These are phyloP conservation scores for Halichoeres trimaculatus DNA, from an alignment of 2,113 vertebrate species.

Conservation along the genomic window DNA sequence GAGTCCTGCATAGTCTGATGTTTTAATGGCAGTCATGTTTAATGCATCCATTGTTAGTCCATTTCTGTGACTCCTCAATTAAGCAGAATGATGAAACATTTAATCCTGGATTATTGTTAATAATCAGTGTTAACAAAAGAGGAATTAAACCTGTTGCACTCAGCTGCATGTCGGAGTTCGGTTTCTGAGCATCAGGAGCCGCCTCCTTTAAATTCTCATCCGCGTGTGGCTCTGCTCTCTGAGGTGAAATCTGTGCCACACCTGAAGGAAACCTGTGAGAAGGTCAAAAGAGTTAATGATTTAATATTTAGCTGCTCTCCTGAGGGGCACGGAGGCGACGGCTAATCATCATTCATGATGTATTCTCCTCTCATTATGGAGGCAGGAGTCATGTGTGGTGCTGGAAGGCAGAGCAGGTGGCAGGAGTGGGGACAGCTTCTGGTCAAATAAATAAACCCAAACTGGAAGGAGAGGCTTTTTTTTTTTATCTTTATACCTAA, in stretches of 20 bases:
- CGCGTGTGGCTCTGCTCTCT: neutral
- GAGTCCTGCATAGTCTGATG: neutral
- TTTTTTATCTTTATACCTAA: too few species aligned
- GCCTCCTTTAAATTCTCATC: slow-evolving; percentile 29
- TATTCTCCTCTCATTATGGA: slow-evolving; percentile 16
- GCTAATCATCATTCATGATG: slow-evolving; percentile 27
- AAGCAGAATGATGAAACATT: neutral
- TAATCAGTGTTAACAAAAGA: slow-evolving; percentile 15
- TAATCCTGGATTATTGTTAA: neutral
- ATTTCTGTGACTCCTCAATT: neutral
- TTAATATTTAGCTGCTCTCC: slow-evolving; percentile 40
- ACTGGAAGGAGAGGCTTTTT: too few species aligned
- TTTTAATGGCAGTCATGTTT: neutral
- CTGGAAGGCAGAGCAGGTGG: neutral
- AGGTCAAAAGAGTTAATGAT: slow-evolving; percentile 56
- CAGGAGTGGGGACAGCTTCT: neutral
- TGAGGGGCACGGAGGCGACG: slow-evolving; percentile 25
- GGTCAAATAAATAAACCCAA: neutral
- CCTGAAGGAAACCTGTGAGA: slow-evolving; percentile 33
- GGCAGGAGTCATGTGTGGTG: neutral
- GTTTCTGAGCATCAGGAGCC: neutral
- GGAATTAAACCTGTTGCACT: neutral
- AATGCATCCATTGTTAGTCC: neutral
- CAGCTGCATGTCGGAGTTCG: neutral
- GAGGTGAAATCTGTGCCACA: slow-evolving; percentile 28